Evolutionary conservation across 2,888 invertebrate genomes (phyloP).

Genomic region (Andrena dorsata): DNA sequence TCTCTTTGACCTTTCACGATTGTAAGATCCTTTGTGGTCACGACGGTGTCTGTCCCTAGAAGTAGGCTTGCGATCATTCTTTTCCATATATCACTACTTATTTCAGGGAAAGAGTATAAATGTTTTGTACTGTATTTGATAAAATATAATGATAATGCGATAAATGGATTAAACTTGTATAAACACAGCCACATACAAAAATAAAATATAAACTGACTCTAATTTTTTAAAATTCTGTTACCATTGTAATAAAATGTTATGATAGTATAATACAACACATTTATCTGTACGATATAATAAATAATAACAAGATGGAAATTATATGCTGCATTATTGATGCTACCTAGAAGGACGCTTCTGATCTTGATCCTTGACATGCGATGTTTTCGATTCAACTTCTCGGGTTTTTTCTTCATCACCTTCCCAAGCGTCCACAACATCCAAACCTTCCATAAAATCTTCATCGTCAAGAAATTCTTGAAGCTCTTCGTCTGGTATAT

Average conservation of each 20-base stretch:
- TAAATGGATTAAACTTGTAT: not conserved
- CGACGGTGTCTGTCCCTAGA: conserved; percentile 79
- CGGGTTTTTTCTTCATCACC: conserved; percentile 77
- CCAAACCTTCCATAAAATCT: conserved; percentile 80
- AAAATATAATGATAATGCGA: conserved; percentile 22
- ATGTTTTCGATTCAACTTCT: conserved; percentile 46
- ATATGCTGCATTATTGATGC: conserved; percentile 45
- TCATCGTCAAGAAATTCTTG: conserved; percentile 81
- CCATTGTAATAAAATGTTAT: conserved; percentile 4
- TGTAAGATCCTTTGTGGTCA: conserved; percentile 68
- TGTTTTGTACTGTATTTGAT: conserved; percentile 16
- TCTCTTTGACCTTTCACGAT: conserved; percentile 71
- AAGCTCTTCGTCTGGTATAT: conserved; percentile 80
- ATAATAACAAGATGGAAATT: conserved; percentile 25
- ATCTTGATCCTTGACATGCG: conserved; percentile 52
- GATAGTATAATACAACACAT: conserved; percentile 24
- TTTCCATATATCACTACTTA: conserved; percentile 19
- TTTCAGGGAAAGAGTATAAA: conserved; percentile 26
- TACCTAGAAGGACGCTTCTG: conserved; percentile 72
- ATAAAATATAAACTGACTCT: conserved; percentile 14
- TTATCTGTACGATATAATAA: conserved; percentile 17
- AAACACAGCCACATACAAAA: not conserved
- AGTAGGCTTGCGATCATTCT: conserved; percentile 70
- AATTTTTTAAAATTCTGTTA: not conserved
- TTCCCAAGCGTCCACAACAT: conserved; percentile 82